Conservation (phyloP, 2,113 vertebrate species). For the Phrynosoma platyrhinos region DNA sequence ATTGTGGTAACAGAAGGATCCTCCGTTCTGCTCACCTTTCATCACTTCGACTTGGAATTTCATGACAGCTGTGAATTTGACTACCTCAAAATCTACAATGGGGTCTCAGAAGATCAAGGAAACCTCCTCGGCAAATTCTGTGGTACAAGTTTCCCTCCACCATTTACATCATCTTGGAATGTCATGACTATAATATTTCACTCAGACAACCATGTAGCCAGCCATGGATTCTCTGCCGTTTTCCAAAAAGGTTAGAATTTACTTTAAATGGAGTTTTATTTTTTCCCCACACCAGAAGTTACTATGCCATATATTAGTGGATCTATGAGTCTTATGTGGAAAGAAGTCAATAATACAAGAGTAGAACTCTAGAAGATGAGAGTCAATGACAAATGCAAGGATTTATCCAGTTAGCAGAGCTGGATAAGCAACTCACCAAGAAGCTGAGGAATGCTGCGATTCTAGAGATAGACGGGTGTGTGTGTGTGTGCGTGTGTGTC, state of each 20-base stretch:
- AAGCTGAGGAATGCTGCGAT: neutral
- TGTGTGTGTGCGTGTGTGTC: too few relatives aligned
- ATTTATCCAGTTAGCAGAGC: neutral
- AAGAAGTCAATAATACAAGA: neutral
- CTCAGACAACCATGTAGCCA: slow-evolving; percentile 93
- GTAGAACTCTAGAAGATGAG: neutral
- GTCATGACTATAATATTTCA: slow-evolving; percentile 93
- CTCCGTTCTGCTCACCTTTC: slow-evolving; percentile 91
- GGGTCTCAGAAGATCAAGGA: slow-evolving; percentile 85
- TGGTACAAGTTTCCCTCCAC: slow-evolving; percentile 84
- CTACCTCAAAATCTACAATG: slow-evolving; percentile 96
- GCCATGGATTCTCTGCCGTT: slow-evolving; percentile 86
- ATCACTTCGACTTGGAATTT: slow-evolving; percentile 92
- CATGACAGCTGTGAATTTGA: slow-evolving; percentile 88
- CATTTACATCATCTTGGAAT: slow-evolving; percentile 95
- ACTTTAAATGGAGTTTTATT: neutral
- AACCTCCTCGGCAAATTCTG: slow-evolving; percentile 96
- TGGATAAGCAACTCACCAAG: neutral
- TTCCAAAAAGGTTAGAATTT: slow-evolving; percentile 89
- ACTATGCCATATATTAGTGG: neutral
- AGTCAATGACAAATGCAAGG: neutral
- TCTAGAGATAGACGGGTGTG: neutral
- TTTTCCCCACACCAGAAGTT: neutral
- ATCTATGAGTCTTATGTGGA: neutral
- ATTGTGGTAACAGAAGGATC: slow-evolving; percentile 96